Conservation (phyloP, 2,888 invertebrate genomes). For the Craniophora ligustri region DNA sequence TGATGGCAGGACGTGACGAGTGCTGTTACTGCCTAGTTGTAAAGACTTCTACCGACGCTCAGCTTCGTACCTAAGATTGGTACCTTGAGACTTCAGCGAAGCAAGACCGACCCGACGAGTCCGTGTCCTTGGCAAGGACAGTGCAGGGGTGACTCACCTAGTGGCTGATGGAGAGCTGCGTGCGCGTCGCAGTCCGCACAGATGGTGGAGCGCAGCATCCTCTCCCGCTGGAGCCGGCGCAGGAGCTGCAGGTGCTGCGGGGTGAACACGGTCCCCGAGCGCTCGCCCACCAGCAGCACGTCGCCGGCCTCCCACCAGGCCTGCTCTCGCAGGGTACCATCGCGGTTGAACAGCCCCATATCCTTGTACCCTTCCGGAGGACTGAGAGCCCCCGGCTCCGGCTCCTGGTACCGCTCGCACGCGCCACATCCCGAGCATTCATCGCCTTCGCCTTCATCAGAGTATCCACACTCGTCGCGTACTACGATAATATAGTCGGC, state of each 20-base stretch:
- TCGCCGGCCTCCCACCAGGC: slow-evolving; percentile 89
- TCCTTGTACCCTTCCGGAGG: slow-evolving; percentile 98
- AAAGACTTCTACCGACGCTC: slow-evolving; percentile 36
- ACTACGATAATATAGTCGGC: slow-evolving; percentile 97
- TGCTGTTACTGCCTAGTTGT: slow-evolving; percentile 7
- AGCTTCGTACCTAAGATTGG: slow-evolving; percentile 50
- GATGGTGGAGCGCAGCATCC: slow-evolving; percentile 87
- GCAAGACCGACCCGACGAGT: slow-evolving; percentile 59
- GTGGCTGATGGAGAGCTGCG: slow-evolving; percentile 82
- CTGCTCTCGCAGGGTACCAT: slow-evolving; percentile 88
- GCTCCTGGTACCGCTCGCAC: slow-evolving; percentile 90
- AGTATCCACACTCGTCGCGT: slow-evolving; percentile 94
- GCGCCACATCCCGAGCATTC: slow-evolving; percentile 90
- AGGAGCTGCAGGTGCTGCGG: slow-evolving; percentile 91
- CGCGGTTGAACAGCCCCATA: slow-evolving; percentile 90
- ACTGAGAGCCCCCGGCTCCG: slow-evolving; percentile 95
- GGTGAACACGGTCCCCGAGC: slow-evolving; percentile 89
- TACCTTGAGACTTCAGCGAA: slow-evolving; percentile 50
- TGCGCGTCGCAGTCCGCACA: slow-evolving; percentile 86
- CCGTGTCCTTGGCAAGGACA: slow-evolving; percentile 74
- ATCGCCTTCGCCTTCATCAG: slow-evolving; percentile 94
- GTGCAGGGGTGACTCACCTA: slow-evolving; percentile 79
- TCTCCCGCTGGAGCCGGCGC: slow-evolving; percentile 90
- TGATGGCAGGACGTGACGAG: slow-evolving; percentile 41
- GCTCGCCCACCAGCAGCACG: slow-evolving; percentile 87